Conservation (phyloP, 2,888 invertebrate species). For the Meandrusa payeni region DNA sequence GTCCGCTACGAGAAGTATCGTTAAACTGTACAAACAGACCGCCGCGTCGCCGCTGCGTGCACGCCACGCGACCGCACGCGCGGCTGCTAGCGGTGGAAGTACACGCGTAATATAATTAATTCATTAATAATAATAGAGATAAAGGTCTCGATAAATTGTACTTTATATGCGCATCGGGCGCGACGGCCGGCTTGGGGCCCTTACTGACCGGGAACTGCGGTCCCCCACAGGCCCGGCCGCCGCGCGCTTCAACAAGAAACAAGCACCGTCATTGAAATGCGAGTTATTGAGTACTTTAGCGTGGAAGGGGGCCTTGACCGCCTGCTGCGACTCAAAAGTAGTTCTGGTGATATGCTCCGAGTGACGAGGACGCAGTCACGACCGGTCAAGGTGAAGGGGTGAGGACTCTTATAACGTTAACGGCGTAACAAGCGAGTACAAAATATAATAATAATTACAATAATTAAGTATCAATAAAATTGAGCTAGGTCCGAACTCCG, state of each 20-base stretch:
- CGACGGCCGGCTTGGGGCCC: conserved; percentile 34
- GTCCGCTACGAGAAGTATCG: conserved; percentile 73
- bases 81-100: conserved; percentile 47
- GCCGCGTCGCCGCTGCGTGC: conserved; percentile 54
- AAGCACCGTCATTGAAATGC: conserved; percentile 65
- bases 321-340: conserved; percentile 21
- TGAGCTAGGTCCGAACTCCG: conserved; percentile 69
- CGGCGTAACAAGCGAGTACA: conserved; percentile 68
- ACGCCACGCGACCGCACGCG: conserved; percentile 46
- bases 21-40: conserved; percentile 76
- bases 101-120: conserved; percentile 36
- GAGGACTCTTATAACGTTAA: conserved; percentile 45
- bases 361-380: conserved; percentile 31
- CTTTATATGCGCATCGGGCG: conserved; percentile 47
- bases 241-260: conserved; percentile 37
- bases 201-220: conserved; percentile 6
- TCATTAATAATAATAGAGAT: conserved; percentile 44
- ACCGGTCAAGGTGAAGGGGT: conserved; percentile 36
- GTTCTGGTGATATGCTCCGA: conserved; percentile 33
- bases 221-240: conserved; percentile 27
- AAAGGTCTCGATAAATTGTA: conserved; percentile 59
- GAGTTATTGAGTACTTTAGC: conserved; percentile 53
- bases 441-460: conserved; percentile 44
- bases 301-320: conserved; percentile 28
- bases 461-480: conserved; percentile 72